These are phyloP conservation scores for Helostoma temminkii DNA, from an alignment of 2,797 vertebrate genomes.

Conservation along the genomic window DNA sequence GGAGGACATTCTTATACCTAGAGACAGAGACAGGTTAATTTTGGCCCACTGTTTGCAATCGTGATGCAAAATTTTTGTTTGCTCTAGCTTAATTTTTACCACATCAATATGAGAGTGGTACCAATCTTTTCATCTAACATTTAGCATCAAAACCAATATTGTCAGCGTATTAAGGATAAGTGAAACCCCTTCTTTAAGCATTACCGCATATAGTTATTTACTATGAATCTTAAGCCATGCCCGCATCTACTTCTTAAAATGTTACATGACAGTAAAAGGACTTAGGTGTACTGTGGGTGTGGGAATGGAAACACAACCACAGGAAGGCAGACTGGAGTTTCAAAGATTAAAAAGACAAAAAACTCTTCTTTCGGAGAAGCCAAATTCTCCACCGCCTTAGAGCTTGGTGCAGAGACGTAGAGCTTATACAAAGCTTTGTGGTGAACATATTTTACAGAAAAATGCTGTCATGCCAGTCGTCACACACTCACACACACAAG, in stretches of 20 bases:
- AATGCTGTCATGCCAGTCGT: slow-evolving; percentile 23
- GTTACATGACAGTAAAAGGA: slow-evolving; percentile 21
- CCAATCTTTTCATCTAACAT: not conserved
- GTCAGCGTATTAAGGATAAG: not conserved
- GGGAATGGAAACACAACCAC: slow-evolving; percentile 68
- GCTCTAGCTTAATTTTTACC: not conserved
- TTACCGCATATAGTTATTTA: not conserved
- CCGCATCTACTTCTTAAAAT: slow-evolving; percentile 13
- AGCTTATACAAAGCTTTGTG: slow-evolving; percentile 34
- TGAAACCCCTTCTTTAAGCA: not conserved
- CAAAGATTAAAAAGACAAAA: slow-evolving; percentile 36
- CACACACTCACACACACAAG: slow-evolving; percentile 25
- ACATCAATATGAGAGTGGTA: not conserved
- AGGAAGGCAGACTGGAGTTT: slow-evolving; percentile 62
- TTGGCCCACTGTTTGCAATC: not conserved
- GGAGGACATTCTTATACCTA: not conserved
- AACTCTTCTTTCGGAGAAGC: slow-evolving; percentile 24
- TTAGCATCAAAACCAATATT: not conserved
- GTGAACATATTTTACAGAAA: slow-evolving; percentile 44
- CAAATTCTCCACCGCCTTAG: slow-evolving; percentile 26
- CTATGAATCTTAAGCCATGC: slow-evolving; percentile 6
- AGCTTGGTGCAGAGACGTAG: slow-evolving; percentile 20
- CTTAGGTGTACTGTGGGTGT: slow-evolving; percentile 39
- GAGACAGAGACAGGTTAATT: not conserved
- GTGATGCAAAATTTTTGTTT: not conserved